phyloP scores from a whole-genome alignment of 2,888 invertebrate genomes.

The Ceriagrion tenellum region DNA sequence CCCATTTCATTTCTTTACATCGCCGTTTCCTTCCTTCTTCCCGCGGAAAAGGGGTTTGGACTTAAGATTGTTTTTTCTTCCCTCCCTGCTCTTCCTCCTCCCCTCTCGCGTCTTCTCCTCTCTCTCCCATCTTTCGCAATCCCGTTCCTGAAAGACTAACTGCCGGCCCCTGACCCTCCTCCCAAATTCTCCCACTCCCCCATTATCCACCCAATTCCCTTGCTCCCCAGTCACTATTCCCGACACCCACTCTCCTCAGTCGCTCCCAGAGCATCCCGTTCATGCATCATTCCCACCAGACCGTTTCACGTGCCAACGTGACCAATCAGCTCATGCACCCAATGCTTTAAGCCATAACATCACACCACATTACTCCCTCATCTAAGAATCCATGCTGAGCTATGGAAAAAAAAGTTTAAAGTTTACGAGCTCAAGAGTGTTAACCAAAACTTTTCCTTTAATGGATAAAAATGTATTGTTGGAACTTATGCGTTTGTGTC shows the following conservation, averaged over 20 bases:
- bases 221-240: too few species aligned
- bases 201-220: not conserved
- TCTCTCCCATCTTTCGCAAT: not conserved
- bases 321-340: too few species aligned
- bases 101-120: not conserved
- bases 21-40: constrained; percentile 12
- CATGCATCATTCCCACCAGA: not conserved
- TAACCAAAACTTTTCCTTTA: too few species aligned
- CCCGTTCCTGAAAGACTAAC: constrained; percentile 44
- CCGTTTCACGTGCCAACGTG: not conserved
- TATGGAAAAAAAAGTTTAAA: too few species aligned
- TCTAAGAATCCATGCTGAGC: too few species aligned
- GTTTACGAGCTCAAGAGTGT: too few species aligned
- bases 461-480: too few species aligned
- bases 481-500: too few species aligned
- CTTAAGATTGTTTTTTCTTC: not conserved
- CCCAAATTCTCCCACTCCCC: not conserved
- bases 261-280: not conserved
- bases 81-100: not conserved
- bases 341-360: too few species aligned
- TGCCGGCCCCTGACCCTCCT: constrained; percentile 56
- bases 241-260: too few species aligned
- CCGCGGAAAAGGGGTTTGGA: not conserved
- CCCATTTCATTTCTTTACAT: constrained; percentile 35
- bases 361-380: too few species aligned